Base-by-base conservation (phyloP, 2,797 vertebrate species). In the Clamator glandarius region DNA sequence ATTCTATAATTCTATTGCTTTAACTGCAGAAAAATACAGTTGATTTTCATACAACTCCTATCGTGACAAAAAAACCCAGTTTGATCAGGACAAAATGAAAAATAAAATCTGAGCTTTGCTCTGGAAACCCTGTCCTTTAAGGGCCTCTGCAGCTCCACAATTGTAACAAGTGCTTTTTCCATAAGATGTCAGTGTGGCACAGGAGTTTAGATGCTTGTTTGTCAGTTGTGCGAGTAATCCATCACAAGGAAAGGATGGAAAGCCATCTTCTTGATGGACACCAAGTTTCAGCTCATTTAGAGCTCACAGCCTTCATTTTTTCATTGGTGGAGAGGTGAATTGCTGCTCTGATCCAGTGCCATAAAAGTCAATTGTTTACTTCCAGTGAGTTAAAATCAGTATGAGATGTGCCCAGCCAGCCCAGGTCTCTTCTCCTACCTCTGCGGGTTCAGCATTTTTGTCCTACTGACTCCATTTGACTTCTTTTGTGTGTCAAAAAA, bases 171-270 rank as follows among this genome's bases (percentile, higher is more conserved):
- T 9, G 19, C 28, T 74, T 62, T 41, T 58, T 55, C 91, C 90
- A 91, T 11, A 33, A 92, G 91, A 89, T 95, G 96, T 95, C 95
- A 95, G 90, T 87, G 84, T 66, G 59, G 59, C 28, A 46, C 84
- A 25, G 80, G 81, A 20, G 55, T 93, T 93, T 9, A 11, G 54
- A 25, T 8, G 57, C 79, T 31, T 6, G 36, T 29, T 87, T 35
- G 46, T 18, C 19, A 2, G 8, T 7, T 14, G 35, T 7, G 75
- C 1, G 5, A 7, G 46, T 13, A 20, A 66, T 64, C 33, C 72
- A 3, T 4, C 20, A 26, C 35, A 4, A 33, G 42, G 33, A 10
- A 36, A 13, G 2, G 41, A 5, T 11, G 46, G 62, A 28, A 79
- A 84, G 26, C 3, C 54, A 24, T 50, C 74, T 68, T 12, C 62